Evolutionary conservation across 2,797 vertebrate genomes (phyloP), one percentile per base, ranked within the genome.

Genomic region (Falco rusticolus): DNA sequence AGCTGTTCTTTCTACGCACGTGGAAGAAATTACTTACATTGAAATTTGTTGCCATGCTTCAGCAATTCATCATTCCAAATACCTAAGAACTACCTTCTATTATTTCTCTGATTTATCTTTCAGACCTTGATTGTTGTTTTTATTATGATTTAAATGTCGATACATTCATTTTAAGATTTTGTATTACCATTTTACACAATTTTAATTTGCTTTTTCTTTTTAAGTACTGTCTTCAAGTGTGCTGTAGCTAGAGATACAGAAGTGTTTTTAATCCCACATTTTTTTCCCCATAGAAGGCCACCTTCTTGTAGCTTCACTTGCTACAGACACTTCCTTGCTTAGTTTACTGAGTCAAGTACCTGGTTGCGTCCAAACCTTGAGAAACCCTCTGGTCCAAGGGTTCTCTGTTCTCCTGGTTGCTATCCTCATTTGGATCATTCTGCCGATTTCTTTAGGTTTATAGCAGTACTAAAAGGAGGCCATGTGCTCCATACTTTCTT

Each of bases 51-150:
- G 81, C 74, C 0, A 5, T 87, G 77, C 70, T 95, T 94, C 77
- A 88, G 34, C 81, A 95, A 14, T 83, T 54, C 57, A n/a, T 95
- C 75, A 68, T 89, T 96, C 65, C 47, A 83, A 48, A 80, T 90
- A 63, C 41, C 84, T 87, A 84, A 51, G 84, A 90, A 65, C 15
- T 59, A 24, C 34, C 12, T 47, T 72, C 8, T 77, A 0, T 85
- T 92, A 84, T 92, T 93, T 83, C 37, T 89, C 60, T 87, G 56
- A 63, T 77, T 39, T 90, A 61, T 92, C 7, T 13, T 89, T 68
- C 15, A 61, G 41, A 29, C 64, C 45, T 68, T 10, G 6, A 77
- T 54, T 74, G 33, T 87, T 89, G 24, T 33, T 91, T 94, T 92
- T 79, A 53, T 43, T 50, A 34, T 25, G 9, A 81, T 53, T 86